phyloP scores from a whole-genome alignment of 2,113 vertebrate genomes.

The Xiphias gladius region DNA sequence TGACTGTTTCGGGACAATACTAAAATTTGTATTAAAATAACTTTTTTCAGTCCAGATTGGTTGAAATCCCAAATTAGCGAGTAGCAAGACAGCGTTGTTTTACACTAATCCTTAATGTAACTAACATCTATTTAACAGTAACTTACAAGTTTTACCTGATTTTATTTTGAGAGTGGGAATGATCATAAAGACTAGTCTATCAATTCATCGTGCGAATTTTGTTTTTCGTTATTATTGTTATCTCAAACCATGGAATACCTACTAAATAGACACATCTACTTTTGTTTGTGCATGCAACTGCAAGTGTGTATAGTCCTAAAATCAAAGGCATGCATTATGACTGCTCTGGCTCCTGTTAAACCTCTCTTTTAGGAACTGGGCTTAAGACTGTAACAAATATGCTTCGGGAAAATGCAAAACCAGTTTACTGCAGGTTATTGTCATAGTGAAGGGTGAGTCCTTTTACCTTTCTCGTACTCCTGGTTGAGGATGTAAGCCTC shows the following conservation, averaged over 20 bases:
- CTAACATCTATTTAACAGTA: neutral
- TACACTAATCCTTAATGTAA: neutral
- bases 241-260: too few relatives aligned
- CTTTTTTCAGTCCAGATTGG: neutral
- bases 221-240: too few relatives aligned
- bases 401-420: neutral
- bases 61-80: neutral
- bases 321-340: neutral
- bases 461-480: conserved; percentile 87
- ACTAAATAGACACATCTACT: too few relatives aligned
- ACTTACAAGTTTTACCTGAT: neutral
- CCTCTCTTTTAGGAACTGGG: neutral
- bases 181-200: too few relatives aligned
- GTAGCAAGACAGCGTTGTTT: too few relatives aligned
- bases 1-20: neutral
- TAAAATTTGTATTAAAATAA: neutral
- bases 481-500: conserved; percentile 88
- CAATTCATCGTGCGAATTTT: too few relatives aligned
- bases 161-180: neutral
- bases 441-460: too few relatives aligned
- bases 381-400: neutral
- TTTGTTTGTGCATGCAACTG: too few relatives aligned
- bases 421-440: too few relatives aligned
- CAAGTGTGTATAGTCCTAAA: neutral
- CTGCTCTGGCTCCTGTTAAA: neutral